Evolutionary conservation across 2,888 invertebrate genomes (phyloP).

Genomic region (Cheilosia soror): DNA sequence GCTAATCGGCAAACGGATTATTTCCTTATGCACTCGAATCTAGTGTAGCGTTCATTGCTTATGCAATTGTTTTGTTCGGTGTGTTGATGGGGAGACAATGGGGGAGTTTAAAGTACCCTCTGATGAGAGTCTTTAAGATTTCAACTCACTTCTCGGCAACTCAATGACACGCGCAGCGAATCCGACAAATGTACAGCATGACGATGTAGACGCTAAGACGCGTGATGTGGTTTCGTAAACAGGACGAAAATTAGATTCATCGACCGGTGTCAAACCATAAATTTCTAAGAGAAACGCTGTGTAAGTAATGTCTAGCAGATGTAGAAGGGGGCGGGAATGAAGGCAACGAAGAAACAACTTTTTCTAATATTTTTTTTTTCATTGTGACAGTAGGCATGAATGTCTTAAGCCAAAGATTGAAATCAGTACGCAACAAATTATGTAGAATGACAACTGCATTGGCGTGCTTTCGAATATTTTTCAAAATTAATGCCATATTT

Average conservation of each 20-base stretch:
- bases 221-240: conserved; percentile 64
- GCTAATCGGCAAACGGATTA: conserved; percentile 63
- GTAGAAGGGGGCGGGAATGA: conserved; percentile 19
- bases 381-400: conserved; percentile 29
- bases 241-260: conserved; percentile 68
- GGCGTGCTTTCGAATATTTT: too few relatives aligned
- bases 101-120: conserved; percentile 12
- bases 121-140: conserved; percentile 42
- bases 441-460: too few relatives aligned
- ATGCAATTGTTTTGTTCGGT: neutral
- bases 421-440: too few relatives aligned
- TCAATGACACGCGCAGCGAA: conserved; percentile 50
- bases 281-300: conserved; percentile 61
- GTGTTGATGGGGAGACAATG: neutral
- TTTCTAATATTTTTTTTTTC: conserved; percentile 53
- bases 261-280: conserved; percentile 71
- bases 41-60: neutral
- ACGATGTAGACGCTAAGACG: conserved; percentile 29
- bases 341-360: conserved; percentile 43
- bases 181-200: conserved; percentile 50
- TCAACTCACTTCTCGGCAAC: conserved; percentile 25
- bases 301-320: conserved; percentile 55
- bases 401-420: too few relatives aligned
- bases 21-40: conserved; percentile 35
- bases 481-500: too few relatives aligned